Evolutionary conservation across 2,888 invertebrate species (phyloP), one percentile per base, ranked within the genome.

Genomic region (Morpho achilles): DNA sequence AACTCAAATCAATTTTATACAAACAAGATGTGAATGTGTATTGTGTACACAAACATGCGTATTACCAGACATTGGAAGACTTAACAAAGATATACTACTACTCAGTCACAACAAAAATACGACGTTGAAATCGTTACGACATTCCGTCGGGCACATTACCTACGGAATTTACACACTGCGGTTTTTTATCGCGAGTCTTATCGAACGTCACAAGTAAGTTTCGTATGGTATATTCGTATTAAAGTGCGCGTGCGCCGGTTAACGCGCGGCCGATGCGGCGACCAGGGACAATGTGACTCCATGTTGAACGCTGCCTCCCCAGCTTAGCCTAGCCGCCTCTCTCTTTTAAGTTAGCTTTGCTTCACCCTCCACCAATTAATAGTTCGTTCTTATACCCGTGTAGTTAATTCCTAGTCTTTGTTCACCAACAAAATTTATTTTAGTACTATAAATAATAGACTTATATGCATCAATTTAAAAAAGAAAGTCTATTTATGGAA

Each of bases 281-380:
- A 84, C 87, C 77, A 77, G 82, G 82, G 84, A 87, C 87, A 89
- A 85, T 90, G 89, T 82, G 84, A 75, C 76, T 76, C 76, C 83
- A 80, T 77, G 69, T 65, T 71, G 64, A 67, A 69, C 71, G 69
- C 75, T 79, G 76, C 84, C 82, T 82, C 80, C 84, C 82, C 85
- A 74, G 77, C 78, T 76, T 73, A 76, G 76, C 82, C 80, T 82
- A 81, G 82, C 82, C 84, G 81, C 88, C 89, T 90, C 89, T 90
- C 89, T 88, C 89, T 90, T 89, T 89, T 84, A 78, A 84, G 74
- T 75, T 79, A 69, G 55, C 58, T 54, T 61, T 50, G 55, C 54
- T 61, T 58, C 48, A 58, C 60, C 53, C 62, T 60, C 53, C 48
- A 54, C 44, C 22, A 50, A 50, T 61, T 59, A 53, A 56, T 44